A percentile compares a stretch with the other conserved stretches of the same genome.
Conservation (phyloP, 2,888 invertebrate genomes). For the Tipula helvola region DNA sequence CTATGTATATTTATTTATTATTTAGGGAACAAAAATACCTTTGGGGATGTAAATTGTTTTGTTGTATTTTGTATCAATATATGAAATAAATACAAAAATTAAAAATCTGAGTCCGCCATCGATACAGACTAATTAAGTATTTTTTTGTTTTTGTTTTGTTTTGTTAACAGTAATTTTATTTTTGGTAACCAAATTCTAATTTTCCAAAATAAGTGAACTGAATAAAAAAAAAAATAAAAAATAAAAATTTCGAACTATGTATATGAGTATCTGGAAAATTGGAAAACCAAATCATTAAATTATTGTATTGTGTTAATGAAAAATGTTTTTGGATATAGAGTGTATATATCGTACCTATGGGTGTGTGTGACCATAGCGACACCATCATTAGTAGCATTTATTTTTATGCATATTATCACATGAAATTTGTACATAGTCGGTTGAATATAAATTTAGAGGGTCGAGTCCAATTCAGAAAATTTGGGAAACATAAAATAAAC, state of each 20-base stretch:
- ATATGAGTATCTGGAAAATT: background rate
- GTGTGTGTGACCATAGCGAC: background rate
- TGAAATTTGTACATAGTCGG: background rate
- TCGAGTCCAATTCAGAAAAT: too few species aligned
- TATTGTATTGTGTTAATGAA: background rate
- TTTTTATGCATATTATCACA: background rate
- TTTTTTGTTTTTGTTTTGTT: background rate
- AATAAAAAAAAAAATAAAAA: background rate
- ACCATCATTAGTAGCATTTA: background rate
- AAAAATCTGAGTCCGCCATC: background rate
- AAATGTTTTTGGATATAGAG: background rate
- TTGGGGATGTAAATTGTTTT: background rate
- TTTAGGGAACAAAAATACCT: background rate
- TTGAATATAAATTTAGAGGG: background rate
- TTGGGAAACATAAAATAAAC: too few species aligned
- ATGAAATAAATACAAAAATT: background rate
- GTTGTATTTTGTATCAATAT: background rate
- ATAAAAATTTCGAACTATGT: background rate
- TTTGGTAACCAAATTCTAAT: background rate
- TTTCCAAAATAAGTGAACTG: background rate
- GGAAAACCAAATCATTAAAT: conserved; percentile 5
- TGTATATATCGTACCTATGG: background rate
- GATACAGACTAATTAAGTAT: background rate
- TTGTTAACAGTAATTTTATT: background rate
- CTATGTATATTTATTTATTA: background rate